Conservation (phyloP, 1,140 invertebrate species). For the Octopus bimaculoides region DNA sequence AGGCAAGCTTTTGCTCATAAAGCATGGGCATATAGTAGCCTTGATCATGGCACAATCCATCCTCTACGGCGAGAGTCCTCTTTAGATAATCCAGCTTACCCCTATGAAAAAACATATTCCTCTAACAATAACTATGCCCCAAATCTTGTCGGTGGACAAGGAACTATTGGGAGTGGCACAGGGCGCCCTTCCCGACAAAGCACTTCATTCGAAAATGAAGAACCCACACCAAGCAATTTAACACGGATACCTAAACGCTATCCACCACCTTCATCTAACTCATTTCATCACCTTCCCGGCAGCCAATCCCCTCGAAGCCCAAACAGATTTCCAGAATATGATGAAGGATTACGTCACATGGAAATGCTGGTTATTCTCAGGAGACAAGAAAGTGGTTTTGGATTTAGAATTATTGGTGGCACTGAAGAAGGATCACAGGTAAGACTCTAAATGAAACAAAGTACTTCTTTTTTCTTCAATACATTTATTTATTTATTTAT, state of each 20-base stretch:
- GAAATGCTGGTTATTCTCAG: conserved; percentile 78
- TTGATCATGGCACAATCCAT: conserved; percentile 2
- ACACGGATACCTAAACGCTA: conserved; percentile 39
- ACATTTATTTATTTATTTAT: too few relatives aligned
- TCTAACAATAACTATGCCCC: conserved; percentile 13
- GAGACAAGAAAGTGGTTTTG: conserved; percentile 85
- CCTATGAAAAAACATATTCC: conserved; percentile 19
- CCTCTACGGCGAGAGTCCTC: background rate
- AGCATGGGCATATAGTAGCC: conserved; percentile 2
- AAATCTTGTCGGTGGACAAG: conserved; percentile 16
- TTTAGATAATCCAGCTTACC: conserved; percentile 9
- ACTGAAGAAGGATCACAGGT: conserved; percentile 95
- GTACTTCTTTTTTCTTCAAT: too few relatives aligned
- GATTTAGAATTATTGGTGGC: conserved; percentile 97
- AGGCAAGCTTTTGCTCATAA: conserved; percentile 15
- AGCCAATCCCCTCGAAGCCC: conserved; percentile 23
- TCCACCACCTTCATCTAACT: conserved; percentile 28
- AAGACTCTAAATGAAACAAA: conserved; percentile 27
- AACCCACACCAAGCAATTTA: conserved; percentile 46
- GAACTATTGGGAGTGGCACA: conserved; percentile 25
- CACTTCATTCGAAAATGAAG: conserved; percentile 68
- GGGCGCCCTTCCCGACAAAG: conserved; percentile 61
- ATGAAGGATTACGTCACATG: conserved; percentile 62
- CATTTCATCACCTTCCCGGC: conserved; percentile 18
- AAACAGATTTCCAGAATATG: conserved; percentile 27